A percentile compares a stretch with the other conserved stretches of the same genome.
These are phyloP conservation scores for Notarius lentiginosus DNA, from an alignment of 2,113 vertebrate species.

Conservation along the genomic window DNA sequence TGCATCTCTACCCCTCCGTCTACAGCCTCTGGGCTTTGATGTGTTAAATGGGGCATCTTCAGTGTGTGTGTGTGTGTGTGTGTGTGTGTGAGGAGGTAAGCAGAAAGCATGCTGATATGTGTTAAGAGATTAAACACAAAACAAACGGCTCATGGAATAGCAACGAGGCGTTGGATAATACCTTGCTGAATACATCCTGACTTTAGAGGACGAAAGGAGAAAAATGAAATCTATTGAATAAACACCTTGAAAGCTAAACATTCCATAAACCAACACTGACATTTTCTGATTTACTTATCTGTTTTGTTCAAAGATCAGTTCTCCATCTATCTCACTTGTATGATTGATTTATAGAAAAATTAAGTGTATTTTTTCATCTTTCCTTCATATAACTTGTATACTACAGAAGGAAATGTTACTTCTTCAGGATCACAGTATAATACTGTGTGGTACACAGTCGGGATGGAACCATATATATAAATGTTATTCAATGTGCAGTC, in stretches of 20 bases:
- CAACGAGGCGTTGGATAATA: not conserved
- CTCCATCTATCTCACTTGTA: not conserved
- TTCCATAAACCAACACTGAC: not conserved
- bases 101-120: slow-evolving; percentile 38
- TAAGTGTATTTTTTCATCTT: not conserved
- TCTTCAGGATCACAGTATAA: not conserved
- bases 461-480: not conserved
- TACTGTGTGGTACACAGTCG: not conserved
- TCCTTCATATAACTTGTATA: not conserved
- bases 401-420: not conserved
- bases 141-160: slow-evolving; percentile 27
- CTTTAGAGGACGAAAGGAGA: not conserved
- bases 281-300: not conserved
- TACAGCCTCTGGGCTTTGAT: slow-evolving; percentile 76
- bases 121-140: slow-evolving; percentile 46
- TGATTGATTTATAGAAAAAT: not conserved
- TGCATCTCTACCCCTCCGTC: slow-evolving; percentile 70
- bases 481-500: not conserved
- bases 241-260: not conserved
- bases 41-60: slow-evolving; percentile 77
- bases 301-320: not conserved
- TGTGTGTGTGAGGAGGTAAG: slow-evolving; percentile 59
- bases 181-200: not conserved
- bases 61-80: slow-evolving; percentile 74
- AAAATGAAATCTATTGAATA: not conserved